Percentiles rank a stretch among this genome's conserved stretches.
Conservation (phyloP, 2,888 invertebrate genomes). For the Vannuccia rotundouncinata region DNA sequence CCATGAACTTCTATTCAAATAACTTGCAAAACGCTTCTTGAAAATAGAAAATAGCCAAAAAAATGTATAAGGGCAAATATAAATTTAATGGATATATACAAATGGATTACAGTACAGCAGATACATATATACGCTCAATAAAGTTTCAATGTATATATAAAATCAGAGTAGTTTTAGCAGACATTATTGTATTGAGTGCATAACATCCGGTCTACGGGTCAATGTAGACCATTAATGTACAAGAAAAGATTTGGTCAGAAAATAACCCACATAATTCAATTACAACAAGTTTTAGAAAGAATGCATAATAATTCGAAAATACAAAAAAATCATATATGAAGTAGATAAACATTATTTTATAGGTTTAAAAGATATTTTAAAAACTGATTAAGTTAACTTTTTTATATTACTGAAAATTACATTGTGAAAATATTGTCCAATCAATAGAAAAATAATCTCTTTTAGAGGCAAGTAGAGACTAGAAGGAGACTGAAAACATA, state of each 20-base stretch:
- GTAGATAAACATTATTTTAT: neutral
- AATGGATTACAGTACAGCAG: neutral
- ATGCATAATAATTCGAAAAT: neutral
- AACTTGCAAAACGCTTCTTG: too few relatives aligned
- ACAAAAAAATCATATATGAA: neutral
- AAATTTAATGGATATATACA: slow-evolving; percentile 13
- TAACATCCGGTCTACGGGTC: neutral
- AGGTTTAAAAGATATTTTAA: too few relatives aligned
- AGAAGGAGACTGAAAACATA: slow-evolving; percentile 8
- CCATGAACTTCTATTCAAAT: too few relatives aligned
- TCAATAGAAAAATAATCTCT: neutral
- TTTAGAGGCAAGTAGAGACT: neutral
- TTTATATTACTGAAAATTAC: too few relatives aligned
- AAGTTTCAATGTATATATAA: neutral
- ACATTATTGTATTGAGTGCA: neutral
- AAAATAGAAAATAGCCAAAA: too few relatives aligned
- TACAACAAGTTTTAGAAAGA: neutral
- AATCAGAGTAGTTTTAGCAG: neutral
- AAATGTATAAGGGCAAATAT: too few relatives aligned
- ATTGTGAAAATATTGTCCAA: too few relatives aligned
- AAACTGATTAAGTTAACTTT: too few relatives aligned
- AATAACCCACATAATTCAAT: neutral
- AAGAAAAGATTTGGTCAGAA: neutral
- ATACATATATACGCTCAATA: neutral
- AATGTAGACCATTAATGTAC: neutral